Evolutionary conservation across 2,888 invertebrate species (phyloP).

Genomic region (Orthosia gothica): DNA sequence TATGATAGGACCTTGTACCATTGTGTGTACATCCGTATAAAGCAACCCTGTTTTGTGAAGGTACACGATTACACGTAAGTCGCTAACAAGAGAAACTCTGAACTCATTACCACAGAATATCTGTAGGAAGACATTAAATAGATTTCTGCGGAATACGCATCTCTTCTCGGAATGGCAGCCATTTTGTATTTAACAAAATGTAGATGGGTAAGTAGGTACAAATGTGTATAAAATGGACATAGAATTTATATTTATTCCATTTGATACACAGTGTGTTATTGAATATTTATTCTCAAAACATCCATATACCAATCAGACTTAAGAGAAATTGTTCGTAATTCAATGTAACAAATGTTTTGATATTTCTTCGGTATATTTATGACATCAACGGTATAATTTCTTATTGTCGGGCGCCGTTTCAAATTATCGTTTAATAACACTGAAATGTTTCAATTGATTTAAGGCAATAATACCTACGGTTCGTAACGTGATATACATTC

Average conservation of each 20-base stretch:
- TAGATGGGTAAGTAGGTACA: conserved; percentile 18
- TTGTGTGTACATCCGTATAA: conserved; percentile 47
- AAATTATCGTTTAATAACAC: conserved; percentile 65
- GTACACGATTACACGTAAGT: conserved; percentile 37
- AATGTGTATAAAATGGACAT: conserved; percentile 31
- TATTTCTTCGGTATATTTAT: conserved; percentile 54
- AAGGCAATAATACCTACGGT: conserved; percentile 57
- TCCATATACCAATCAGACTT: conserved; percentile 34
- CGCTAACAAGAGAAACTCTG: conserved; percentile 54
- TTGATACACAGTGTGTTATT: conserved; percentile 36
- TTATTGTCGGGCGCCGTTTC: conserved; percentile 59
- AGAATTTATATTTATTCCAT: conserved; percentile 27
- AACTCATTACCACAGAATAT: conserved; percentile 55
- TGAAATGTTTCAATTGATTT: conserved; percentile 75
- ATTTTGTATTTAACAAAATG: conserved; percentile 18
- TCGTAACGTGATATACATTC: conserved; percentile 61
- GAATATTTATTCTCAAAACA: conserved; percentile 45
- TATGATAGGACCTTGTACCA: conserved; percentile 53
- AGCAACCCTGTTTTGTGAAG: conserved; percentile 44
- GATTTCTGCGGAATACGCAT: conserved; percentile 24
- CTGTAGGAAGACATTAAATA: conserved; percentile 32
- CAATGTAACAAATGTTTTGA: conserved; percentile 62
- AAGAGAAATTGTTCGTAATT: conserved; percentile 47
- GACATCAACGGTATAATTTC: conserved; percentile 65
- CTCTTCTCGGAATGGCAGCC: background rate